A percentile compares a stretch with the other conserved stretches of the same genome.
Evolutionary conservation across 2,113 vertebrate genomes (phyloP).

Genomic region (Phylloscopus whistleri): DNA sequence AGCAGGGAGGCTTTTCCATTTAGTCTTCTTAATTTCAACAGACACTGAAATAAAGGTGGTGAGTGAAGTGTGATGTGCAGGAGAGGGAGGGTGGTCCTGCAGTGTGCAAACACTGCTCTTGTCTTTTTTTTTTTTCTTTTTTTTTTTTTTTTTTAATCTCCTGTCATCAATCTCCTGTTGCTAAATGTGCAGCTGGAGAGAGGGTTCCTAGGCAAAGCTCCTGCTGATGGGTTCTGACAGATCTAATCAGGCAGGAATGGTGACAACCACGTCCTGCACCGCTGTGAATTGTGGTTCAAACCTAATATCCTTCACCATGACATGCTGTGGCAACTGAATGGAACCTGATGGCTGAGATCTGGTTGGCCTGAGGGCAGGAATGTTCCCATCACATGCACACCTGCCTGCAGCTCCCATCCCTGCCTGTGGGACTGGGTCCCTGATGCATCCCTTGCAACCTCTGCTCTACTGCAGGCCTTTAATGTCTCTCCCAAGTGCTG

Average conservation of each 20-base stretch:
- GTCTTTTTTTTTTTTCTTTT: neutral
- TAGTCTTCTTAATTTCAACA: slow-evolving; percentile 37
- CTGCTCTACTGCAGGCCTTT: neutral
- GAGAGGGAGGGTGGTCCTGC: neutral
- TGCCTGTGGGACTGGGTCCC: neutral
- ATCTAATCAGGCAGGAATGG: slow-evolving; percentile 14
- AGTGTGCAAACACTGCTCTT: neutral
- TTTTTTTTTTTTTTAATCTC: neutral
- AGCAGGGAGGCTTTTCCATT: neutral
- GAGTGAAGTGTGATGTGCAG: neutral
- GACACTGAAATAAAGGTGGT: neutral
- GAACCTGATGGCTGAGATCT: neutral
- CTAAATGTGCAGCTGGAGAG: neutral
- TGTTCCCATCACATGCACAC: neutral
- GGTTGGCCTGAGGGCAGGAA: neutral
- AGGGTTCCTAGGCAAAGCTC: neutral
- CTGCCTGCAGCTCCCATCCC: neutral
- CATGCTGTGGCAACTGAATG: neutral
- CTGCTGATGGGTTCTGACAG: slow-evolving; percentile 47
- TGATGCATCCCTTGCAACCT: neutral
- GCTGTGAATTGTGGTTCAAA: neutral
- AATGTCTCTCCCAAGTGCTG: neutral
- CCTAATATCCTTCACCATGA: neutral
- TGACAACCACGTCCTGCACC: neutral
- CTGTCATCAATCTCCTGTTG: neutral